Evolutionary conservation across 2,888 invertebrate species (phyloP).

Genomic region (Apamea monoglypha): DNA sequence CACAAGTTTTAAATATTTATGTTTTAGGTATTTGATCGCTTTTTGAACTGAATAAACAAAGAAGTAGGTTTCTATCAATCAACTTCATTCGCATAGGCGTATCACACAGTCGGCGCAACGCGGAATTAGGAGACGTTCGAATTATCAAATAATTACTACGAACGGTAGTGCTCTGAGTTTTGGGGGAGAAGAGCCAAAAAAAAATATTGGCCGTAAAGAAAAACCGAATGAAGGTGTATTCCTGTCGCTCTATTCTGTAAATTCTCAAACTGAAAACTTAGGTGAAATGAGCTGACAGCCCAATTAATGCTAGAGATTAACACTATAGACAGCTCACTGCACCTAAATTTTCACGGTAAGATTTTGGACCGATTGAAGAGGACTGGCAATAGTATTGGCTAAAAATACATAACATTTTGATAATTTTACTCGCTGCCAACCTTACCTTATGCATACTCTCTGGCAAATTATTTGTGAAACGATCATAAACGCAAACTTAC

Average conservation of each 20-base stretch:
- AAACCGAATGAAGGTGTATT: neutral
- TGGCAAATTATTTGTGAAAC: constrained; percentile 72
- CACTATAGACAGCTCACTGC: no score
- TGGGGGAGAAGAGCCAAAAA: neutral
- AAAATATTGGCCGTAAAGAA: neutral
- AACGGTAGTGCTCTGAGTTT: neutral
- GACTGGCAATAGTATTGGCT: no score
- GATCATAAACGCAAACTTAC: constrained; percentile 73
- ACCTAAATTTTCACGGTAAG: no score
- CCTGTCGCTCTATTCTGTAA: no score
- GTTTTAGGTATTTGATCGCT: neutral
- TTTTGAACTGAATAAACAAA: neutral
- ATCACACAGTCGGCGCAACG: neutral
- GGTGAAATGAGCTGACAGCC: no score
- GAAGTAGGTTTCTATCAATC: neutral
- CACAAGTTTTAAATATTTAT: neutral
- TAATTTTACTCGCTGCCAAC: neutral
- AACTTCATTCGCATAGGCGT: neutral
- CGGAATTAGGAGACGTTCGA: neutral
- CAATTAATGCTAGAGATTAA: no score
- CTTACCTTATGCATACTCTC: constrained; percentile 21
- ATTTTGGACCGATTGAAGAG: no score
- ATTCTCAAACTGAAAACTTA: no score
- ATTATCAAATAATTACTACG: neutral
- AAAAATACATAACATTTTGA: neutral